A percentile compares a stretch with the other conserved stretches of the same genome.
phyloP scores from a whole-genome alignment of 2,113 vertebrate genomes.

The Gymnorhina tibicen region DNA sequence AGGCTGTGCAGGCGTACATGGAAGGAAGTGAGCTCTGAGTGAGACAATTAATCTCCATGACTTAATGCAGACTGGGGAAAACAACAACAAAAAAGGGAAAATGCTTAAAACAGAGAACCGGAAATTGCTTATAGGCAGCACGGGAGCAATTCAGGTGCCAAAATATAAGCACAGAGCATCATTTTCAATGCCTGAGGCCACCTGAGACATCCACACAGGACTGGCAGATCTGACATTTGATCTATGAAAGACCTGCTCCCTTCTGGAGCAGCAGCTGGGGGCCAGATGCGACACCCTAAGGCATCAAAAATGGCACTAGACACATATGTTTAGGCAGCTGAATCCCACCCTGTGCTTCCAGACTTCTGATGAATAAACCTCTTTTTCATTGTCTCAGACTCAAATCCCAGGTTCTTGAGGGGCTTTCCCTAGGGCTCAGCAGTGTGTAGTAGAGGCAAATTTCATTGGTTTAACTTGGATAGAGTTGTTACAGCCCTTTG shows the following conservation, averaged over 20 bases:
- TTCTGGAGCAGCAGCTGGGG: slow-evolving; percentile 41
- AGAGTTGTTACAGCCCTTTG: slow-evolving; percentile 49
- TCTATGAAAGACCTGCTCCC: slow-evolving; percentile 11
- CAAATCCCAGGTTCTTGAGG: slow-evolving; percentile 42
- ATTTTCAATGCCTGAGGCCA: slow-evolving; percentile 8
- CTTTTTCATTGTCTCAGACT: slow-evolving; percentile 19
- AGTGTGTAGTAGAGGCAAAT: slow-evolving; percentile 8
- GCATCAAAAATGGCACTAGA: slow-evolving; percentile 44
- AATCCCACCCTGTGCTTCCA: slow-evolving; percentile 42
- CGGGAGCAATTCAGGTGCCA: not conserved
- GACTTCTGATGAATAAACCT: slow-evolving; percentile 42
- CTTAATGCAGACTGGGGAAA: not conserved
- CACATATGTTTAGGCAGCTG: slow-evolving; percentile 37
- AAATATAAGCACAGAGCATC: not conserved
- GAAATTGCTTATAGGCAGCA: not conserved
- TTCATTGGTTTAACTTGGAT: slow-evolving; percentile 50
- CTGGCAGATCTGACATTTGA: slow-evolving; percentile 18
- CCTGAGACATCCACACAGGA: not conserved
- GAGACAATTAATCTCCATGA: not conserved
- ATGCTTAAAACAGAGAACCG: not conserved
- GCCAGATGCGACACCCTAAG: not conserved
- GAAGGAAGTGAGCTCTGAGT: not conserved
- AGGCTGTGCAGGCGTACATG: rapidly evolving
- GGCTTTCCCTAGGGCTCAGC: slow-evolving; percentile 53
- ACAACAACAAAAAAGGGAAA: not conserved